Evolutionary conservation across 2,797 vertebrate species (phyloP).

Genomic region (Silurus lanzhouensis): DNA sequence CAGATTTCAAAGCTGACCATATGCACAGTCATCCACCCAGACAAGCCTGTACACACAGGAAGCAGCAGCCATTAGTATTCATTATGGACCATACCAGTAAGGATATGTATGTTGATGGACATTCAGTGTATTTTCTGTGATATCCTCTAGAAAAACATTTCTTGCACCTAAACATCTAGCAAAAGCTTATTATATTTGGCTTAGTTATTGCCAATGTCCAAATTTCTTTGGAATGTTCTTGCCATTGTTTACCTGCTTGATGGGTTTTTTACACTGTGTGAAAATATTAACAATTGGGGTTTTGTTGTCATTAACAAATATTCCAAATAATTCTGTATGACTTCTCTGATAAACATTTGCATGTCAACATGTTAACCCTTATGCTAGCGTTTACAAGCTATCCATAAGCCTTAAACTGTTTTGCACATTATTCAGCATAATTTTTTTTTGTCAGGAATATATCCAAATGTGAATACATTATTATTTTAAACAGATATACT

Average conservation of each 20-base stretch:
- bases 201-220: background rate
- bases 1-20: slow-evolving; percentile 22
- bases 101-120: background rate
- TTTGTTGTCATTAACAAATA: slow-evolving; percentile 11
- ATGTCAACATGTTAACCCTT: background rate
- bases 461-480: background rate
- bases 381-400: slow-evolving; percentile 7
- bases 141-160: background rate
- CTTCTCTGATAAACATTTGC: slow-evolving; percentile 6
- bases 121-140: background rate
- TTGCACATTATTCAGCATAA: background rate
- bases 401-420: background rate
- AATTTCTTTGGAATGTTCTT: background rate
- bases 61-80: slow-evolving; percentile 18
- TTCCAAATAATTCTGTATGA: slow-evolving; percentile 20
- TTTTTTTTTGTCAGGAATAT: background rate
- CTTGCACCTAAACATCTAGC: background rate
- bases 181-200: background rate
- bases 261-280: slow-evolving; percentile 1
- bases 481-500: background rate
- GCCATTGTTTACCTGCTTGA: slow-evolving; percentile 5
- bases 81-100: slow-evolving; percentile 24
- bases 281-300: slow-evolving; percentile 14
- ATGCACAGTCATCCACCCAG: slow-evolving; percentile 18
- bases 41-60: slow-evolving; percentile 31